These are phyloP conservation scores for Sarcophaga peregrina DNA, from an alignment of 1,140 invertebrate species.

Conservation along the genomic window DNA sequence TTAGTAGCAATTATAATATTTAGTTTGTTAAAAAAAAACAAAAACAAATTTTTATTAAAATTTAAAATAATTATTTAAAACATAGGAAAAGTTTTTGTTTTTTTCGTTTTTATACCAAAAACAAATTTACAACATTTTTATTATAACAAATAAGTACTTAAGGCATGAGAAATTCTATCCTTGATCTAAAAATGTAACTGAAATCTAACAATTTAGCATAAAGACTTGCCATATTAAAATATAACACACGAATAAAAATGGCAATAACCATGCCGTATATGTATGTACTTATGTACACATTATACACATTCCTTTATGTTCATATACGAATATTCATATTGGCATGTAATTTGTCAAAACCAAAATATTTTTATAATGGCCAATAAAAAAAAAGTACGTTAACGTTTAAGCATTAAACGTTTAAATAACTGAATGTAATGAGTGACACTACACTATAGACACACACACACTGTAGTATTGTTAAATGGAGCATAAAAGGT, in stretches of 20 bases:
- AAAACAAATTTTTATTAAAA: too few species aligned
- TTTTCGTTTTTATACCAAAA: too few species aligned
- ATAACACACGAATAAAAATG: background rate
- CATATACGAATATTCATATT: background rate
- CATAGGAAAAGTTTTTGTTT: too few species aligned
- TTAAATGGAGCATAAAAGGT: conserved; percentile 39
- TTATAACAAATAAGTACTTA: background rate
- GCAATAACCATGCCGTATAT: background rate
- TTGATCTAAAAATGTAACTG: background rate
- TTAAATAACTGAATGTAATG: too few species aligned
- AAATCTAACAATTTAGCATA: too few species aligned
- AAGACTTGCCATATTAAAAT: background rate
- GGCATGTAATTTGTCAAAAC: too few species aligned
- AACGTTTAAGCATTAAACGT: too few species aligned
- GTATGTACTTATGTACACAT: background rate
- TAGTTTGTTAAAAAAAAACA: too few species aligned
- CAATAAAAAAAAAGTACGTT: background rate
- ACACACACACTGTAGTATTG: background rate
- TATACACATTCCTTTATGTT: background rate
- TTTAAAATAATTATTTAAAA: too few species aligned
- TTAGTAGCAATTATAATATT: too few species aligned
- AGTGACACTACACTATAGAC: too few species aligned
- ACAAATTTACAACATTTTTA: too few species aligned
- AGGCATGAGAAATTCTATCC: conserved; percentile 7
- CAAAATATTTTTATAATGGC: conserved; percentile 13